Base-by-base conservation (phyloP, 2,113 vertebrate genomes). In the Vulpes vulpes region DNA sequence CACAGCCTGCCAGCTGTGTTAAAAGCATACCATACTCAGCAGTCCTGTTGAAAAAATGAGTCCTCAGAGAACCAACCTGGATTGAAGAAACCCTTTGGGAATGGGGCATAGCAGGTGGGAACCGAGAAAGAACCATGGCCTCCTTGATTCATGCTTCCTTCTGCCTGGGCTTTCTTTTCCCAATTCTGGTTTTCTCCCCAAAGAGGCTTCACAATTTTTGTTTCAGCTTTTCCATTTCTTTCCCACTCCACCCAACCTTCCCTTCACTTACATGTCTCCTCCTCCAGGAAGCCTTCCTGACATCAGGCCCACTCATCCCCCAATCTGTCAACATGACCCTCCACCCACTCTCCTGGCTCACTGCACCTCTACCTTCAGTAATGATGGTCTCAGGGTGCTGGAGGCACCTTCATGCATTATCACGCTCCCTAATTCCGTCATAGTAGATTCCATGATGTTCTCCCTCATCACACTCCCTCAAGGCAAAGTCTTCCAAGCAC, bases 211-310 rank as follows among this genome's bases (percentile, higher is more conserved):
- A 57, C 8, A n/a, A 32, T 64, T 25, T 94, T 78, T n/a, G 10
- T 60, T 38, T 8, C 64, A 62, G 7, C 19, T 74, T 92, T 93
- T 89, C 35, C n/a, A 65, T 22, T 92, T 90, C 25, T 74, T 53
- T 86, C 32, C 51, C 2, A 80, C 32, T 78, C 9, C 60, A 32
- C 38, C 15, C 49, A 89, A 55, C 2, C 16, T n/a, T 43, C 35
- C 6, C 27, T 59, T 43, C 64, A 43, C 60, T 76, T 53, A 49
- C 12, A 91, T 30, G 53, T 35, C 57, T 74, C 43, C 2, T 67
- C 67, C 49, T 93, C 80, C 65, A 57, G 38, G 71, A 85, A 74
- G 23, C 25, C 65, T 81, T 95, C 73, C 60, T 92, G 64, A 93
- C 81, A 55, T 67, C 55, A 25, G 23, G 80, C 38, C 12, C 49